These are phyloP conservation scores for Poliocrania exsul DNA, from an alignment of 2,797 vertebrate genomes.

Conservation along the genomic window DNA sequence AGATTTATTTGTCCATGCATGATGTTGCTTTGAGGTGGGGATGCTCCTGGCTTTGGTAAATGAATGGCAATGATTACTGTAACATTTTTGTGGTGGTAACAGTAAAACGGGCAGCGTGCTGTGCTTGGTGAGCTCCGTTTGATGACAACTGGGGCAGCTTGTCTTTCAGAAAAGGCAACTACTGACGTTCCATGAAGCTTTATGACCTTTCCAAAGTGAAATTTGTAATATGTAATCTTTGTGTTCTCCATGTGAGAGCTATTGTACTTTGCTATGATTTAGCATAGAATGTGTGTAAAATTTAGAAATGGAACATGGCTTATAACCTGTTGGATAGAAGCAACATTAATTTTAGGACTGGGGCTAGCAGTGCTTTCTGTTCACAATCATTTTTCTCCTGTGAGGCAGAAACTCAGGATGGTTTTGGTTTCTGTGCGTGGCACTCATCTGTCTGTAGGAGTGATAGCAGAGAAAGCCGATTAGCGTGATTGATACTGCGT, in stretches of 20 bases:
- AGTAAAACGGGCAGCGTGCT: background rate
- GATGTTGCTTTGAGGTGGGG: background rate
- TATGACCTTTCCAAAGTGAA: background rate
- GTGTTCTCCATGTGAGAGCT: background rate
- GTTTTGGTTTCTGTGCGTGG: background rate
- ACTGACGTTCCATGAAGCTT: background rate
- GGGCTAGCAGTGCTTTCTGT: background rate
- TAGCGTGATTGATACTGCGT: conserved; percentile 55
- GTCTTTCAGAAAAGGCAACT: background rate
- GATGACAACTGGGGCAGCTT: background rate
- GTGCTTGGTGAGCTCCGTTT: background rate
- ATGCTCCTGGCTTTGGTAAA: background rate
- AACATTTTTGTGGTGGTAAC: background rate
- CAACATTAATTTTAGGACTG: background rate
- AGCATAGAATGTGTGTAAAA: background rate
- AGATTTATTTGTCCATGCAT: background rate
- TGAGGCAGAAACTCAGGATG: background rate
- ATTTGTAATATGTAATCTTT: background rate
- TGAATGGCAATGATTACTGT: background rate
- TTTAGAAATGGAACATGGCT: accelerated
- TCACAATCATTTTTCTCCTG: background rate
- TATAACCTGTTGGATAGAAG: background rate
- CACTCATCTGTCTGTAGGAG: conserved; percentile 18
- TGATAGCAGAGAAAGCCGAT: conserved; percentile 54
- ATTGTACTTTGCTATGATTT: background rate